Evolutionary conservation across 2,888 invertebrate genomes (phyloP).

Genomic region (Pseudococcus longispinus): DNA sequence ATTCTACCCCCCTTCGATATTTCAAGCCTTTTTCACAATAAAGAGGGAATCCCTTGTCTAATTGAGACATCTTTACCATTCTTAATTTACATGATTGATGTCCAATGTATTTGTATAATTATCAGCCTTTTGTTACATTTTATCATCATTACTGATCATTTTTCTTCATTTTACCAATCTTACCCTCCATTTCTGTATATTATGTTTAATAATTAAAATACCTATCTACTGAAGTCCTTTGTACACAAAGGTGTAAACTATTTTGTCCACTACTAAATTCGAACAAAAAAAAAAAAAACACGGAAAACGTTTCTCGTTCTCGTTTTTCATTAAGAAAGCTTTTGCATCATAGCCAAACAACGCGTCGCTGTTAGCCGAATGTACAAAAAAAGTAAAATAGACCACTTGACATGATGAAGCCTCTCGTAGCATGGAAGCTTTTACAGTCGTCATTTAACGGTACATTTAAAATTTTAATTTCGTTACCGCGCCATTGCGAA

Average conservation of each 20-base stretch:
- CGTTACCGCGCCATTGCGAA: not conserved
- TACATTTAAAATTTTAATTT: constrained; percentile 31
- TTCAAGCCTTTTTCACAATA: no score
- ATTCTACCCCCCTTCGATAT: no score
- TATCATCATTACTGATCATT: no score
- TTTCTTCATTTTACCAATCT: no score
- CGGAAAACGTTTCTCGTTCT: not conserved
- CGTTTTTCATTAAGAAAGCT: constrained; percentile 1
- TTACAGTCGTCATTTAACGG: constrained; percentile 3
- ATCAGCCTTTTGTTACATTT: no score
- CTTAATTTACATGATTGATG: no score
- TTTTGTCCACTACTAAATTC: not conserved
- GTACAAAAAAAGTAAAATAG: not conserved
- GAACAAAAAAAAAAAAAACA: not conserved
- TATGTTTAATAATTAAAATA: no score
- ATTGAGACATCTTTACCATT: no score
- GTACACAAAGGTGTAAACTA: not conserved
- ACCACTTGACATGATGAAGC: not conserved
- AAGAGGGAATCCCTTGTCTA: no score
- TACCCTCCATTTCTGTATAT: no score
- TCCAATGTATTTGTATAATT: no score
- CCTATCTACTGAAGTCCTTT: no score
- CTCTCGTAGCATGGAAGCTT: not conserved
- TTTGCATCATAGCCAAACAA: not conserved
- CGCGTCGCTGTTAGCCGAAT: not conserved